Base-by-base conservation (phyloP, 2,888 invertebrate genomes). In the Geotrupes spiniger region DNA sequence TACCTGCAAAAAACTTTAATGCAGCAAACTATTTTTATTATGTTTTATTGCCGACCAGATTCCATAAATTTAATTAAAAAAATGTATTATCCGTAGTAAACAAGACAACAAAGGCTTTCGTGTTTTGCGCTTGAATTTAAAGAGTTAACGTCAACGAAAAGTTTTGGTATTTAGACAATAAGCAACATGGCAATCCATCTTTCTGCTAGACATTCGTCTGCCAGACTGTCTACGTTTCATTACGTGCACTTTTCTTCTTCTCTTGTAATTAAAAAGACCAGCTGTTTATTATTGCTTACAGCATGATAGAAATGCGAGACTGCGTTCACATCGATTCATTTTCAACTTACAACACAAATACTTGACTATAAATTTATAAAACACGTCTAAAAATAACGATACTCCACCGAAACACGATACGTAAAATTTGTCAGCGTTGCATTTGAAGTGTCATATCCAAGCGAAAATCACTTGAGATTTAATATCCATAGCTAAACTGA, bases 181-280 rank as follows among this genome's bases (percentile, higher is more conserved):
- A 65, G 62, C 61, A 62, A 61, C 61, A 59, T 58, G 56, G 64
- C 59, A 64, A 66, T 66, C 64, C 62, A 65, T 66, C 64, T 66
- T 64, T 60, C 56, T 51, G 56, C 43, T 52, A 59, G 63, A 61
- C 62, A 60, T 49, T 60, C 58, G 63, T 62, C 63, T 62, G 59
- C 58, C 59, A 57, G 57, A 56, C 57, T 59, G 60, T 59, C 59
- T 59, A 61, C 63, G 58, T 61, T 62, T 63, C 62, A 61, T 65
- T 65, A 60, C 63, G 57, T 62, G 60, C 57, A 63, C 59, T 63
- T 61, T 63, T 62, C 58, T 58, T 58, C 53, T 53, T 54, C 58
- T 51, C 51, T 52, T 51, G 59, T 65, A 65, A 64, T 65, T 65
- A 64, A 61, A 64, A 65, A 64, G 61, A 60, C 57, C 63, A 63